These are phyloP conservation scores for Myotis davidii DNA, from an alignment of 2,113 vertebrate genomes.

Conservation along the genomic window DNA sequence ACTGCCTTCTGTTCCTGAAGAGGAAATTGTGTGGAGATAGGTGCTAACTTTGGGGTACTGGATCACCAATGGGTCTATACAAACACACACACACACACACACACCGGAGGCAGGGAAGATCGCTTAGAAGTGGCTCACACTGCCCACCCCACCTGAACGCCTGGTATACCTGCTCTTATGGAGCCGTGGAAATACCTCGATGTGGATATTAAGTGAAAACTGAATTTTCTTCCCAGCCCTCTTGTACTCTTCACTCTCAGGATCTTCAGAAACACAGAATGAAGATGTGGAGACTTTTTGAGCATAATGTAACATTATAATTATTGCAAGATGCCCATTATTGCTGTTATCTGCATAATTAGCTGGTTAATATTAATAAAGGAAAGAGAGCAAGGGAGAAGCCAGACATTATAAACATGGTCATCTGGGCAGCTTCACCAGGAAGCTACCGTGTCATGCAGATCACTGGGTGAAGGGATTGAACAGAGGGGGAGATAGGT, in stretches of 20 bases:
- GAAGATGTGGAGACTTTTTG: not conserved
- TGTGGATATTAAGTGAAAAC: too few species aligned
- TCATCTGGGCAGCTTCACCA: not conserved
- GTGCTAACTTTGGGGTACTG: not conserved
- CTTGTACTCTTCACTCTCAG: not conserved
- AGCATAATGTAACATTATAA: not conserved
- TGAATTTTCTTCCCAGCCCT: not conserved
- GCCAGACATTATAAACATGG: not conserved
- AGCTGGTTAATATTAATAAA: not conserved
- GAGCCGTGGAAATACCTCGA: not conserved
- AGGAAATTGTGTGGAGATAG: not conserved
- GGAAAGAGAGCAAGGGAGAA: not conserved
- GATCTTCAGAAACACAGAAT: not conserved
- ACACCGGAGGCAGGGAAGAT: not conserved
- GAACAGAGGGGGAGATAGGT: not conserved
- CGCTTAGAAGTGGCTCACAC: not conserved
- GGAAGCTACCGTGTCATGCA: not conserved
- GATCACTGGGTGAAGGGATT: not conserved
- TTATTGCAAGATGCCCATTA: not conserved
- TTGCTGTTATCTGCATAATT: not conserved
- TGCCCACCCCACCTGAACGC: not conserved
- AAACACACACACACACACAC: too few species aligned
- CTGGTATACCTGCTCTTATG: accelerated
- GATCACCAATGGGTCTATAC: not conserved
- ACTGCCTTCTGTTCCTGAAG: not conserved